phyloP scores from a whole-genome alignment of 1,140 invertebrate genomes.

The Cyclina sinensis region DNA sequence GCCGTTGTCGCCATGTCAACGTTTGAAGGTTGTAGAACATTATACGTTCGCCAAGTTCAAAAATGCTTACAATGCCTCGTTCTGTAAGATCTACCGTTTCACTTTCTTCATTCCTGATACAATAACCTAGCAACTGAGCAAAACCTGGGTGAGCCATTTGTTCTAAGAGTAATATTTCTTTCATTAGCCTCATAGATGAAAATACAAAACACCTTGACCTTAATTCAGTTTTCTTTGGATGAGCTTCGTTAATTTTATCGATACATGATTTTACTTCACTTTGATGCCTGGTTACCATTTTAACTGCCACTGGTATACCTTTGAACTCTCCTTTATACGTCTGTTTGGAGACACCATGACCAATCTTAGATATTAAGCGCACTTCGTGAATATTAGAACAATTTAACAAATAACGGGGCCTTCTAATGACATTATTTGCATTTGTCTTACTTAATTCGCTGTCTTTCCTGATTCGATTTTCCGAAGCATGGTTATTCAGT shows the following conservation, averaged over 20 bases:
- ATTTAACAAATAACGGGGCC: slow-evolving; percentile 75
- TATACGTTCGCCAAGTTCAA: slow-evolving; percentile 81
- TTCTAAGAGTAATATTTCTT: slow-evolving; percentile 84
- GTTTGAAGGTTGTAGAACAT: slow-evolving; percentile 76
- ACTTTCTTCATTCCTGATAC: slow-evolving; percentile 83
- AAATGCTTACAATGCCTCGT: slow-evolving; percentile 81
- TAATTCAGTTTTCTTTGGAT: slow-evolving; percentile 4
- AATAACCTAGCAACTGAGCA: slow-evolving; percentile 82
- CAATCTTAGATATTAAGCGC: slow-evolving; percentile 80
- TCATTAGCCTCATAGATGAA: slow-evolving; percentile 85
- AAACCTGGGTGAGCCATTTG: slow-evolving; percentile 83
- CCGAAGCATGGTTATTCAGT: not conserved
- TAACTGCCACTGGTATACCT: slow-evolving; percentile 79
- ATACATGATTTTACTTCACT: slow-evolving; percentile 81
- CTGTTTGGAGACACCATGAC: slow-evolving; percentile 84
- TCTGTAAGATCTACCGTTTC: slow-evolving; percentile 83
- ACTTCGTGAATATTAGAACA: slow-evolving; percentile 82
- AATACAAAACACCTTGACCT: slow-evolving; percentile 78
- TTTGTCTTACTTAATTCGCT: not conserved
- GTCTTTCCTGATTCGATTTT: not conserved
- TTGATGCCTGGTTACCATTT: slow-evolving; percentile 85
- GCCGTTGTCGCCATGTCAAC: slow-evolving; percentile 75
- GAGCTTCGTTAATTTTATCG: slow-evolving; percentile 71
- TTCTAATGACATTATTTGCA: not conserved
- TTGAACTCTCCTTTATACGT: slow-evolving; percentile 77